Evolutionary conservation across 2,113 vertebrate species (phyloP).

Genomic region (Thunnus thynnus): DNA sequence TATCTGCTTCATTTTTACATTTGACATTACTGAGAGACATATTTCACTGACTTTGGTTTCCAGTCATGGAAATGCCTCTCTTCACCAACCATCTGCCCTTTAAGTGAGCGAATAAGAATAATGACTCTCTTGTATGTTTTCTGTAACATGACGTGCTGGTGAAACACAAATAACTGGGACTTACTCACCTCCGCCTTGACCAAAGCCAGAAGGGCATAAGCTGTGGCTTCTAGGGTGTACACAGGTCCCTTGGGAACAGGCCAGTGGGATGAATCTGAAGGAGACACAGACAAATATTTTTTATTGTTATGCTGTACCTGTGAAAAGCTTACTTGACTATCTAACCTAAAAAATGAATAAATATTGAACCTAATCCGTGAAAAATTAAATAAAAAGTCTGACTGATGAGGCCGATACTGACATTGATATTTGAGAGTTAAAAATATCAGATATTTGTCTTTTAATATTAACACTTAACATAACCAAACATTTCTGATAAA

Average conservation of each 20-base stretch:
- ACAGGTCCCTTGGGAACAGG: conserved; percentile 58
- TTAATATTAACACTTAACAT: too few species aligned
- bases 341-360: too few species aligned
- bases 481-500: too few species aligned
- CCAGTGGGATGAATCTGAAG: conserved; percentile 83
- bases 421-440: too few species aligned
- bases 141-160: background rate
- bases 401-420: too few species aligned
- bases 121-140: background rate
- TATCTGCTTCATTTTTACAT: too few species aligned
- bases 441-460: too few species aligned
- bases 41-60: background rate
- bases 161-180: background rate
- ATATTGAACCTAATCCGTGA: too few species aligned
- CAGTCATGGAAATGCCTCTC: too few species aligned
- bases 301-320: background rate
- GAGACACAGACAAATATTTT: background rate
- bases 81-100: background rate
- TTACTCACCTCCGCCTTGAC: conserved; percentile 73
- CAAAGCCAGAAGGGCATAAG: conserved; percentile 90
- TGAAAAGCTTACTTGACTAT: too few species aligned
- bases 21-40: too few species aligned
- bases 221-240: conserved; percentile 90
- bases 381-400: too few species aligned
- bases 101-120: background rate